Percentiles rank a stretch among this genome's conserved stretches.
Conservation (phyloP, 2,113 vertebrate genomes). For the Upupa epops region DNA sequence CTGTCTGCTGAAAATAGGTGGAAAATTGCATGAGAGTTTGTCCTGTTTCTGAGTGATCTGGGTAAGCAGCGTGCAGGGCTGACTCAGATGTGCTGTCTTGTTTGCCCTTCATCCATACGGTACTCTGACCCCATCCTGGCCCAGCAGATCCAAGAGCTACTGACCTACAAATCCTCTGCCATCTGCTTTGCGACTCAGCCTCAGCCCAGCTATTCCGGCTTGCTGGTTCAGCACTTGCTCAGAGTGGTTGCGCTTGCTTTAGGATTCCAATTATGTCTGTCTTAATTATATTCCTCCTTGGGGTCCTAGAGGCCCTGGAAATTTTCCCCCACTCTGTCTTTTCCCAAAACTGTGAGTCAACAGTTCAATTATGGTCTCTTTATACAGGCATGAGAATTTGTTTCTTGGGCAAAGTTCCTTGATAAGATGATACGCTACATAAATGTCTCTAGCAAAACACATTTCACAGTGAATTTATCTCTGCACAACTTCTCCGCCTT, state of each 20-base stretch:
- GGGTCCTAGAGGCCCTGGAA: slow-evolving; percentile 38
- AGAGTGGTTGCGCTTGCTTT: not conserved
- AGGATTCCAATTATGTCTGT: slow-evolving; percentile 54
- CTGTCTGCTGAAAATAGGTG: not conserved
- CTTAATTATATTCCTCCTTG: slow-evolving; percentile 65
- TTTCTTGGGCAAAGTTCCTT: slow-evolving; percentile 68
- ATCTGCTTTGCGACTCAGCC: slow-evolving; percentile 56
- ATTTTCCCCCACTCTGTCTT: slow-evolving; percentile 40
- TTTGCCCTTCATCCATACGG: slow-evolving; percentile 64
- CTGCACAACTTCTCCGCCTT: slow-evolving; percentile 66
- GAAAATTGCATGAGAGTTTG: not conserved
- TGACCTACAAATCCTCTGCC: slow-evolving; percentile 67
- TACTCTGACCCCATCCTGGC: slow-evolving; percentile 36
- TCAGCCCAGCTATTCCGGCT: not conserved
- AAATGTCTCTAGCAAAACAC: slow-evolving; percentile 67
- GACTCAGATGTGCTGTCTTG: not conserved
- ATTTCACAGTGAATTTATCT: slow-evolving; percentile 72
- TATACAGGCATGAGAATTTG: slow-evolving; percentile 54
- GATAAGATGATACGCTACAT: slow-evolving; percentile 66
- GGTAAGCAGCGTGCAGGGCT: not conserved
- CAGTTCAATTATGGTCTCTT: slow-evolving; percentile 59
- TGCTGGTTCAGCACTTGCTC: slow-evolving; percentile 57
- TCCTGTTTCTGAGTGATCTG: not conserved
- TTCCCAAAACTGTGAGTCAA: slow-evolving; percentile 59
- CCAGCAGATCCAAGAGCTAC: slow-evolving; percentile 33